Conservation (phyloP, 2,797 vertebrate species). For the Zenarchopterus dispar region DNA sequence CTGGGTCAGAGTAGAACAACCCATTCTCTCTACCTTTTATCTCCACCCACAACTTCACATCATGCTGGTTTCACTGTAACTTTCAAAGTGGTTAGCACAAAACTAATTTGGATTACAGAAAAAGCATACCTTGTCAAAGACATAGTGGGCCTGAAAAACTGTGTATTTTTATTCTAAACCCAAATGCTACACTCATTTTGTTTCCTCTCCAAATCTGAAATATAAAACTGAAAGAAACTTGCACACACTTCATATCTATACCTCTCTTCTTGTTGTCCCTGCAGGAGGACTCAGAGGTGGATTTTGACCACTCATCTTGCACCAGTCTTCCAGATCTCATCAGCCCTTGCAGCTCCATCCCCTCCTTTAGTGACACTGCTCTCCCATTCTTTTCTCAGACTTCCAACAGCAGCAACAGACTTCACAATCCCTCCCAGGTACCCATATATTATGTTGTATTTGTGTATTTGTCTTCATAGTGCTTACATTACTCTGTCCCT, state of each 20-base stretch:
- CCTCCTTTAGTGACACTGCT: conserved; percentile 51
- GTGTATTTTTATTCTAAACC: too few species aligned
- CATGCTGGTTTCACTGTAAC: too few species aligned
- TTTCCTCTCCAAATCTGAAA: too few species aligned
- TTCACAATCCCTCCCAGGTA: conserved; percentile 80
- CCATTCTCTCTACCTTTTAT: too few species aligned
- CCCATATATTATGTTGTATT: conserved; percentile 41
- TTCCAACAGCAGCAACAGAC: conserved; percentile 60
- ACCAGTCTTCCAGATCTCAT: conserved; percentile 93
- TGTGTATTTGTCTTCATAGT: neutral
- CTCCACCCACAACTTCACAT: too few species aligned
- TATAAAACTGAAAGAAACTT: neutral
- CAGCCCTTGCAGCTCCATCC: conserved; percentile 86
- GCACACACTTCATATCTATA: neutral
- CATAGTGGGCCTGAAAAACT: too few species aligned
- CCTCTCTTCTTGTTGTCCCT: neutral
- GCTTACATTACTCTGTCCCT: neutral
- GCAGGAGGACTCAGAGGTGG: conserved; percentile 89
- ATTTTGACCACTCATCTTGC: conserved; percentile 89
- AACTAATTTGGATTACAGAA: too few species aligned
- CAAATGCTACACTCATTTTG: too few species aligned
- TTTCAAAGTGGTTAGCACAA: too few species aligned
- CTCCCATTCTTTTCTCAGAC: conserved; percentile 57
- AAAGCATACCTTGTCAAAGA: too few species aligned
- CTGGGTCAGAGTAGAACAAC: too few species aligned